A percentile compares a stretch with the other conserved stretches of the same genome.
Evolutionary conservation across 2,797 vertebrate species (phyloP).

Genomic region (Discoglossus pictus): DNA sequence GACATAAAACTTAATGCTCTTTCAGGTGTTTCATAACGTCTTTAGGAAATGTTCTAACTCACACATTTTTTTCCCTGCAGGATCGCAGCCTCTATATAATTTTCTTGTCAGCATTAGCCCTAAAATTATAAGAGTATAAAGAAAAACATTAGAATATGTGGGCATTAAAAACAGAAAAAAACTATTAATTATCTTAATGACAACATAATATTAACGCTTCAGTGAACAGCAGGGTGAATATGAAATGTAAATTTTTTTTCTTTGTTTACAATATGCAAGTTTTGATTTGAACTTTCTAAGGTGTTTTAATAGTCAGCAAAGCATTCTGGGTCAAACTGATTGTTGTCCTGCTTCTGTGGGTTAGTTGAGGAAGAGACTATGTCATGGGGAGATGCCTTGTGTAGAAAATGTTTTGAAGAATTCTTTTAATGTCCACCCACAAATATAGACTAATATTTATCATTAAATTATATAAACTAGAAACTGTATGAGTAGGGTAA

Average conservation of each 20-base stretch:
- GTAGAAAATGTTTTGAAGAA: background rate
- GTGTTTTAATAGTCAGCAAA: too few species aligned
- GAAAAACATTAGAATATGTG: background rate
- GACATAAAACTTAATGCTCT: conserved; percentile 4
- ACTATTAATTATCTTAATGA: background rate
- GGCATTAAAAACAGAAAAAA: background rate
- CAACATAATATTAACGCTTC: background rate
- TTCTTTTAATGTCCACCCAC: background rate
- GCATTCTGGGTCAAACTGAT: conserved; percentile 1
- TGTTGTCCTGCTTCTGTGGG: too few species aligned
- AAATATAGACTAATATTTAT: background rate
- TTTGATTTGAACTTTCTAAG: background rate
- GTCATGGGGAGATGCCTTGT: too few species aligned
- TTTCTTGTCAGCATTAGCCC: conserved; percentile 19
- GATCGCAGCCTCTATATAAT: conserved; percentile 12
- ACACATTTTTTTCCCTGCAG: background rate
- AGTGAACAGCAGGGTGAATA: background rate
- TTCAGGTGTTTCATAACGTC: conserved; percentile 15
- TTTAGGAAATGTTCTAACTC: conserved; percentile 7
- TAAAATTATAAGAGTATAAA: background rate
- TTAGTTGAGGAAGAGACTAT: too few species aligned
- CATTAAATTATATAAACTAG: too few species aligned
- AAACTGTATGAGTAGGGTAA: too few species aligned
- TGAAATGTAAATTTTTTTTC: background rate
- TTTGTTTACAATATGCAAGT: background rate